A percentile compares a stretch with the other conserved stretches of the same genome.
Conservation (phyloP, 2,797 vertebrate genomes). For the Vipera ursinii region DNA sequence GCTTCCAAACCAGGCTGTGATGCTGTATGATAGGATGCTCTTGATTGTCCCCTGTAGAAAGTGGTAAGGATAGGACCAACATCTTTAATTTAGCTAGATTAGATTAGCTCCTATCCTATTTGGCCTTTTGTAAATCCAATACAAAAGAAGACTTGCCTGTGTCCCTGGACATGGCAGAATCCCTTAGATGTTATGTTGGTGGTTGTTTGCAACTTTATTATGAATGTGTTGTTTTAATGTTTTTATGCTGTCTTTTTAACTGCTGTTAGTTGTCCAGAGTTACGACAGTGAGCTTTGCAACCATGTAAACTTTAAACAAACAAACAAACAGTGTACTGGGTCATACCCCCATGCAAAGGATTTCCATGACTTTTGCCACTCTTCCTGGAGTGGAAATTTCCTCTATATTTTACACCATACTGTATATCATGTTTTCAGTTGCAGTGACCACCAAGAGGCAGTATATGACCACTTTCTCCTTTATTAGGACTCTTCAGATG, state of each 20-base stretch:
- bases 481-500: neutral
- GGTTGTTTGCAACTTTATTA: neutral
- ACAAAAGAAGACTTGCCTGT: neutral
- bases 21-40: too few species aligned
- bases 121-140: neutral
- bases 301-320: neutral
- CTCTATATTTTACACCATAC: neutral
- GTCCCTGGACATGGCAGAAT: neutral
- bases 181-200: neutral
- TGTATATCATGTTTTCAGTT: neutral
- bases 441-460: neutral
- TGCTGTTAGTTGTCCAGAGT: neutral
- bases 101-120: neutral
- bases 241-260: neutral
- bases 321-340: neutral
- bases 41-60: too few species aligned
- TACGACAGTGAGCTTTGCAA: neutral
- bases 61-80: neutral
- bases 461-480: neutral
- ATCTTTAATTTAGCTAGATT: neutral
- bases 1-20: too few species aligned
- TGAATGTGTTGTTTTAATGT: neutral
- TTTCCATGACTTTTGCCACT: neutral
- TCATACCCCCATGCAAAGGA: neutral
- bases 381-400: neutral